Conservation (phyloP, 1,140 invertebrate genomes). For the Rhagoletis pomonella region DNA sequence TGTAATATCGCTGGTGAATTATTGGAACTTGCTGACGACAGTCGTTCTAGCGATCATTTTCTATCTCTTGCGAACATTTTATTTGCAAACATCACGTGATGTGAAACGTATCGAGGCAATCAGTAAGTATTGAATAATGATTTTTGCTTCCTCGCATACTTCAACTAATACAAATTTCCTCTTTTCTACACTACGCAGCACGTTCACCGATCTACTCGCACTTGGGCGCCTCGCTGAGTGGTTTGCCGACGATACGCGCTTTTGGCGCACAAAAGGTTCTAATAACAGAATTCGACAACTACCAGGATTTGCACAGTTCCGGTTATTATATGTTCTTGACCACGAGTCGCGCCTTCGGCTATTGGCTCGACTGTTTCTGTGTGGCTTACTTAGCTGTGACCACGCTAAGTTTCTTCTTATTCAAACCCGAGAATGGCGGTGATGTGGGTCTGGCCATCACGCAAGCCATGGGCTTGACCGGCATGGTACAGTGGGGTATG, state of each 20-base stretch:
- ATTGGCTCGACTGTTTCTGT: conserved; percentile 86
- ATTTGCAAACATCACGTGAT: conserved; percentile 87
- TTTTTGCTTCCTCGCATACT: background rate
- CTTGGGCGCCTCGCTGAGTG: conserved; percentile 90
- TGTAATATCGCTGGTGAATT: conserved; percentile 84
- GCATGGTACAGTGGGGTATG: conserved; percentile 91
- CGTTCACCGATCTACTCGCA: conserved; percentile 91
- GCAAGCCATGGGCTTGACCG: conserved; percentile 86
- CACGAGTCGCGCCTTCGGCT: conserved; percentile 82
- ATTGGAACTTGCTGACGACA: conserved; percentile 84
- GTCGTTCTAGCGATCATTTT: conserved; percentile 82
- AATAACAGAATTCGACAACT: conserved; percentile 86
- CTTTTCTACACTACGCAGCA: conserved; percentile 74
- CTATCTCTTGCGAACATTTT: conserved; percentile 84
- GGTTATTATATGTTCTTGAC: conserved; percentile 80
- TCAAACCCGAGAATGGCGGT: conserved; percentile 79
- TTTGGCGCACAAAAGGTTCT: conserved; percentile 86
- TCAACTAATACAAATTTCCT: background rate
- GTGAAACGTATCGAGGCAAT: conserved; percentile 92
- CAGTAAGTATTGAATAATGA: conserved; percentile 79
- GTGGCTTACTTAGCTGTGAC: conserved; percentile 82
- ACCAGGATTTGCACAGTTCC: conserved; percentile 83
- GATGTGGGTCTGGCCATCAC: conserved; percentile 88
- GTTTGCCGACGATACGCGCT: conserved; percentile 91
- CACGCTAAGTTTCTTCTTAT: conserved; percentile 82